Evolutionary conservation across 37 sponge, comb jelly and placozoan genomes (phyloP), one percentile per base, ranked within the genome.

Genomic region (Cliona cf. orientalis): DNA sequence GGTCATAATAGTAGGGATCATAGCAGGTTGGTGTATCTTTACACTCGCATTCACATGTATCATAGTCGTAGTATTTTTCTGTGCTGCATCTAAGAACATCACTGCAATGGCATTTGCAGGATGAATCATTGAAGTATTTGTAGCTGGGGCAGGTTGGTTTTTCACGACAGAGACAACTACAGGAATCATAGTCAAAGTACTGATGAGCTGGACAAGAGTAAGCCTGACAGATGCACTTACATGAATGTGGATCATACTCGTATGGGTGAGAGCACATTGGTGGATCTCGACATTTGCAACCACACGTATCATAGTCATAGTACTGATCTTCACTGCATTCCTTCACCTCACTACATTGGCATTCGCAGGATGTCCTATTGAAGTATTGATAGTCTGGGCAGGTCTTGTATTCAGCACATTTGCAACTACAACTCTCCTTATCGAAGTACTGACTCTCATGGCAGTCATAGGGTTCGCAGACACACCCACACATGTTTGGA

Each of bases 31-130:
- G 53, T 3, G n/a, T 14, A 29, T 42, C 44, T 21, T 29, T 44
- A 42, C 79, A 78, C 36, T 78, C 79, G 66, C 79, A 78, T 29
- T 66, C 21, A 34, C 79, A 78, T 43, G 79, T 78, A 1, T 59
- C 63, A 38, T 21, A 26, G 28, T 76, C 37, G 36, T 40, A 76
- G n/a, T 37, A 23, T 21, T 76, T 61, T 35, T 40, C 62, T 76
- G 25, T 25, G 38, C 42, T 40, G 28, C 76, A 76, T 3, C 36
- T 3, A 6, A 61, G 36, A 32, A 6, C 28, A 25, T 61, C 28
- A 26, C 23, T 21, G 42, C 75, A 75, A 4, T 45, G 53, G 39
- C 83, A 83, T 63, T 32, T 40, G 65, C 83, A 83, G 6, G 40
- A 23, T 38, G 7, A 12, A 11, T 29, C 9, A 23, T 67, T 37